Percentiles rank a stretch among this genome's conserved stretches.
Evolutionary conservation across 1,140 invertebrate species (phyloP).

Genomic region (Wiebesia pumilae): DNA sequence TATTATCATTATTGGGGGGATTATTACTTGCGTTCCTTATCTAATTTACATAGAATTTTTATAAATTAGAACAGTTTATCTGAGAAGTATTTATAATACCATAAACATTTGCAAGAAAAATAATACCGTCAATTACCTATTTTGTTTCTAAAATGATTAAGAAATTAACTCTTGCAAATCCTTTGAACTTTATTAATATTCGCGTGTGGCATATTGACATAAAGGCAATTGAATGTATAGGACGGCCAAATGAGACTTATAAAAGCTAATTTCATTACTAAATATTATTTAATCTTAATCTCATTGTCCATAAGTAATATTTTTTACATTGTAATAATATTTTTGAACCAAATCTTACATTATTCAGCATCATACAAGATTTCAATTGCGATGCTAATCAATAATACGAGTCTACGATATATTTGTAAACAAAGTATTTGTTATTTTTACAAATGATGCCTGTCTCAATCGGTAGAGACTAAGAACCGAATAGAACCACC

Average conservation of each 20-base stretch:
- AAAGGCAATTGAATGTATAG: neutral
- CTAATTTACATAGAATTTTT: neutral
- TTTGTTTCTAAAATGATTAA: neutral
- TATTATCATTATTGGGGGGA: constrained; percentile 19
- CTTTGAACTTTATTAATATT: neutral
- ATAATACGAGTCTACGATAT: neutral
- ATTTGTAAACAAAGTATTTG: neutral
- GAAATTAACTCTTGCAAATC: neutral
- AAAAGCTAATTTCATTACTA: neutral
- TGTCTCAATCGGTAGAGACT: neutral
- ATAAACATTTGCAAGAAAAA: constrained; percentile 18
- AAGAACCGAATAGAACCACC: too few relatives aligned
- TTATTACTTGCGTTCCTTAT: constrained; percentile 16
- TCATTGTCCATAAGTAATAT: neutral
- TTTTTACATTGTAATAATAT: too few relatives aligned
- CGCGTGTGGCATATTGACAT: neutral
- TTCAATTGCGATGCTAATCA: neutral
- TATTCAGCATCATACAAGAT: neutral
- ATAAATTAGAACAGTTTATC: constrained; percentile 27
- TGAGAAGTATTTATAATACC: constrained; percentile 22
- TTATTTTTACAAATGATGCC: neutral
- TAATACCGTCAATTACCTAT: neutral
- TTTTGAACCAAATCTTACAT: neutral
- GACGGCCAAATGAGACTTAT: neutral
- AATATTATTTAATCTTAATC: neutral